These are phyloP conservation scores for Rutilus rutilus DNA, from an alignment of 2,113 vertebrate genomes.

Conservation along the genomic window DNA sequence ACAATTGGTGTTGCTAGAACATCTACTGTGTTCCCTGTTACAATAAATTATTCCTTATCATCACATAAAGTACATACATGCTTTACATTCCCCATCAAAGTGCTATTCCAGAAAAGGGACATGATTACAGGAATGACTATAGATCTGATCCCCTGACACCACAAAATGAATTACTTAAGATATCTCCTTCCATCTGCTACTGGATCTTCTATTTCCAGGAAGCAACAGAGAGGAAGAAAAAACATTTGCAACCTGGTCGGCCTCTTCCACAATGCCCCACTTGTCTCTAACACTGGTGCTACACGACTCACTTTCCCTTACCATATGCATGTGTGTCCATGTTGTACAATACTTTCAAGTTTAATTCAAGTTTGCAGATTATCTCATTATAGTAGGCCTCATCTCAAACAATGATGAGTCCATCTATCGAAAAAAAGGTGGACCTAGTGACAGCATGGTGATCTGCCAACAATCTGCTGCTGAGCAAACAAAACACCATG, in stretches of 20 bases:
- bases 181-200: not conserved
- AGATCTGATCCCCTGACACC: not conserved
- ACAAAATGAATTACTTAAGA: not conserved
- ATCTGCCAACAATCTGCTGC: not conserved
- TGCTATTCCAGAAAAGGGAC: not conserved
- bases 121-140: not conserved
- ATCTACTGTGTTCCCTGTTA: not conserved
- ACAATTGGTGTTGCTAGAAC: not conserved
- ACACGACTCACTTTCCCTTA: not conserved
- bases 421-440: not conserved
- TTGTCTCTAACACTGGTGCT: not conserved
- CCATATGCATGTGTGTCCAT: not conserved
- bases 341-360: not conserved
- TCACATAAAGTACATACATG: not conserved
- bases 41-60: not conserved
- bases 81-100: not conserved
- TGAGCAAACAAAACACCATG: not conserved
- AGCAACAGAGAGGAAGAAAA: not conserved
- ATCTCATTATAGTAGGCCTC: not conserved
- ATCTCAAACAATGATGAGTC: not conserved
- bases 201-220: not conserved
- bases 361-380: not conserved
- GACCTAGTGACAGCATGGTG: not conserved
- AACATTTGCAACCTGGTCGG: no score
- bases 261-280: not conserved